Percentiles rank a stretch among this genome's conserved stretches.
Conservation (phyloP, 1,140 invertebrate genomes). For the Dermatophagoides farinae region DNA sequence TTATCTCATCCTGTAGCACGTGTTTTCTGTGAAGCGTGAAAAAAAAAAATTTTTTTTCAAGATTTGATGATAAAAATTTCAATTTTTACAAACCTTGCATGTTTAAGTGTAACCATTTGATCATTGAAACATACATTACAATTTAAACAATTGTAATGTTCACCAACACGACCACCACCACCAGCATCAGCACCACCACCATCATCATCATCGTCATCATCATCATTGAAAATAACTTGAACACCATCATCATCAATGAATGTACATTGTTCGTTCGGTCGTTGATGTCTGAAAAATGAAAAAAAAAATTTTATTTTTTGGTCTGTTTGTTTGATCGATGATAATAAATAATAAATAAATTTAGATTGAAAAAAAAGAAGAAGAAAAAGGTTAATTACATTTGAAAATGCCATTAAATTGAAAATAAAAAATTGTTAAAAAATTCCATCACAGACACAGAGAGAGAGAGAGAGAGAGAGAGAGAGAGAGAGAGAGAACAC, state of each 20-base stretch:
- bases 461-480: too few species aligned
- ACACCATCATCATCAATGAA: background rate
- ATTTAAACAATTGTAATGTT: background rate
- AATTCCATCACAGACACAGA: too few species aligned
- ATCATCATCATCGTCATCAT: background rate
- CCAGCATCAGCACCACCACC: background rate
- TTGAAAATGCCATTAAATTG: too few species aligned
- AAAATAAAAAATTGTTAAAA: too few species aligned
- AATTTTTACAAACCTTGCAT: slow-evolving; percentile 12
- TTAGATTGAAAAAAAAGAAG: too few species aligned
- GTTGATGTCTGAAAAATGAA: background rate
- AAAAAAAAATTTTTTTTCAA: background rate
- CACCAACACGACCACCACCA: background rate
- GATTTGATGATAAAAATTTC: background rate
- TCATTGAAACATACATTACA: background rate
- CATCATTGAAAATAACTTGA: background rate
- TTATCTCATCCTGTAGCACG: slow-evolving; percentile 13
- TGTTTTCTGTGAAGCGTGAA: slow-evolving; percentile 6
- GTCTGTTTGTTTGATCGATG: too few species aligned
- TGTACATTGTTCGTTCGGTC: background rate
- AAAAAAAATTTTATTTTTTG: background rate
- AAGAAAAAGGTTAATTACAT: too few species aligned
- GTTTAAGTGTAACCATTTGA: background rate
- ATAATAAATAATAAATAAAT: too few species aligned
- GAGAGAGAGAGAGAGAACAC: too few species aligned